These are phyloP conservation scores for Anticlea derivata DNA, from an alignment of 2,888 invertebrate genomes.

Conservation along the genomic window DNA sequence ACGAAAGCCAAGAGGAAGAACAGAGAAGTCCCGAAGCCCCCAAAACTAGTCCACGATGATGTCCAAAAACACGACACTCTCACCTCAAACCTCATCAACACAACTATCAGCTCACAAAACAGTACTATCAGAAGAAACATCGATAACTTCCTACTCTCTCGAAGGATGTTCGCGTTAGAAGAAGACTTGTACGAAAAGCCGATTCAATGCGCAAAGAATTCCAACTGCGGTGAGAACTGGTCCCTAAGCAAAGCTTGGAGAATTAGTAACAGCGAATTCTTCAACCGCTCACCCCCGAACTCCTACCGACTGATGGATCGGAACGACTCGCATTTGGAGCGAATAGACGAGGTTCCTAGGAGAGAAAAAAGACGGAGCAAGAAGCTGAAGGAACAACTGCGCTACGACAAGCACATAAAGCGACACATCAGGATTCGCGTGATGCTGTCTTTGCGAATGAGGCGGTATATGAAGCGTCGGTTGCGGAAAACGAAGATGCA, in stretches of 20 bases:
- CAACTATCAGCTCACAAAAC: slow-evolving; percentile 68
- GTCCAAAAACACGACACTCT: slow-evolving; percentile 60
- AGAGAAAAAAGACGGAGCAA: slow-evolving; percentile 60
- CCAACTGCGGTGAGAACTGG: slow-evolving; percentile 77
- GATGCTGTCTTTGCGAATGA: slow-evolving; percentile 86
- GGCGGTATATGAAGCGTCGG: slow-evolving; percentile 76
- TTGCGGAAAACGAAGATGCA: slow-evolving; percentile 53
- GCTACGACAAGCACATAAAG: slow-evolving; percentile 85
- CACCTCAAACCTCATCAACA: slow-evolving; percentile 68
- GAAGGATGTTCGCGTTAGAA: slow-evolving; percentile 70
- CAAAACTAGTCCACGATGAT: slow-evolving; percentile 45
- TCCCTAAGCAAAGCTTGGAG: slow-evolving; percentile 79
- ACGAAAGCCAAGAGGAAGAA: slow-evolving; percentile 69
- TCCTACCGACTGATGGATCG: slow-evolving; percentile 53
- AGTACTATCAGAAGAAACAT: slow-evolving; percentile 72
- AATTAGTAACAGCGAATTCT: slow-evolving; percentile 66
- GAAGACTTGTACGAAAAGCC: slow-evolving; percentile 77
- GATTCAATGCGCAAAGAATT: slow-evolving; percentile 62
- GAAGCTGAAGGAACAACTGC: slow-evolving; percentile 73
- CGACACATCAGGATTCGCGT: slow-evolving; percentile 86
- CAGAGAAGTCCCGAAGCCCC: slow-evolving; percentile 61
- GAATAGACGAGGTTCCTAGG: slow-evolving; percentile 71
- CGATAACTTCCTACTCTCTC: slow-evolving; percentile 67
- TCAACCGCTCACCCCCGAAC: slow-evolving; percentile 59
- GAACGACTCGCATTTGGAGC: slow-evolving; percentile 55